A percentile compares a stretch with the other conserved stretches of the same genome.
These are phyloP conservation scores for Tipula vernalis DNA, from an alignment of 2,888 invertebrate species.

Conservation along the genomic window DNA sequence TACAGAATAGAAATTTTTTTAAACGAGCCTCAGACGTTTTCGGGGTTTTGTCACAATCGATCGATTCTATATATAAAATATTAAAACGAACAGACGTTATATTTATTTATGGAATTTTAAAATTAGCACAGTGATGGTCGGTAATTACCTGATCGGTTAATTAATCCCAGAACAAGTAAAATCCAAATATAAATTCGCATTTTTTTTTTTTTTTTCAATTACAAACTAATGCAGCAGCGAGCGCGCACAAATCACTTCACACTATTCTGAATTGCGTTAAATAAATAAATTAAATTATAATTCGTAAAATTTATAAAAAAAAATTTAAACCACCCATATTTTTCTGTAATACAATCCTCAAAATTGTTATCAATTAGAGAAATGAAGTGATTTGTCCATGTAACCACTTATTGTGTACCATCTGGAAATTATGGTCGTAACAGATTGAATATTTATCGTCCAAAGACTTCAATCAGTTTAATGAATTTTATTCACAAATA, in stretches of 20 bases:
- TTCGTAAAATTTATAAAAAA: neutral
- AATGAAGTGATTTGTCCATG: neutral
- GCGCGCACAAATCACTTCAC: neutral
- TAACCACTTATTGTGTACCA: neutral
- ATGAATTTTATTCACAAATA: neutral
- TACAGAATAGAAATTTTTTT: conserved; percentile 42
- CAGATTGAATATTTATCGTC: neutral
- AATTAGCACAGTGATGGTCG: neutral
- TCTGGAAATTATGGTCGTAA: neutral
- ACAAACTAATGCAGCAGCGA: neutral
- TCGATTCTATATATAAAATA: conserved; percentile 13
- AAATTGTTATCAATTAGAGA: neutral
- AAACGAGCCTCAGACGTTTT: conserved; percentile 32
- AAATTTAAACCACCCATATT: neutral
- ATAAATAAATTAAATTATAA: neutral
- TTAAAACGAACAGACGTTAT: neutral
- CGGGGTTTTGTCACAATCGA: conserved; percentile 15
- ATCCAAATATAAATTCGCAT: neutral
- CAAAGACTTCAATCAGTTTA: neutral
- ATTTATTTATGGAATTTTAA: neutral
- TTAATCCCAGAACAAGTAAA: neutral
- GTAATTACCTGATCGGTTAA: neutral
- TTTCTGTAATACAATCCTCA: neutral
- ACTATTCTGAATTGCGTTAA: neutral
- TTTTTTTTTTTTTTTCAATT: neutral